Percentiles rank a stretch among this genome's conserved stretches.
Conservation (phyloP, 2,888 invertebrate species). For the Coremacera marginata region DNA sequence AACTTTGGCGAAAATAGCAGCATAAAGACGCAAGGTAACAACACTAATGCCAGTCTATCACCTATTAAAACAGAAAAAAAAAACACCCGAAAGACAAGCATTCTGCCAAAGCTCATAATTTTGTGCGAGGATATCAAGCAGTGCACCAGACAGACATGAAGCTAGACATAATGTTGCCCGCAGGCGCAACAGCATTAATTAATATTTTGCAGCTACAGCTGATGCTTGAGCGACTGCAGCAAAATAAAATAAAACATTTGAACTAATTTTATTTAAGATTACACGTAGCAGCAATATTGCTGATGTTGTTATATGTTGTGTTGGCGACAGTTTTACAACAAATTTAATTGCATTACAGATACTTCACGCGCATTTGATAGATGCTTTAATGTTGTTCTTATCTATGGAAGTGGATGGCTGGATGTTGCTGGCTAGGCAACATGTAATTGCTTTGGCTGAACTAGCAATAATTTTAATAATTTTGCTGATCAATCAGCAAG, state of each 20-base stretch:
- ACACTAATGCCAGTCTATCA: background rate
- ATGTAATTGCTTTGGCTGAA: background rate
- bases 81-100: background rate
- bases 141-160: background rate
- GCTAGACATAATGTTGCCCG: conserved; percentile 10
- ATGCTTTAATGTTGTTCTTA: background rate
- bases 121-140: background rate
- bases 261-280: conserved; percentile 26
- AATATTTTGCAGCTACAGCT: background rate
- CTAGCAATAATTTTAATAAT: background rate
- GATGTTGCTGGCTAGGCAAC: background rate
- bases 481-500: background rate
- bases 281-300: background rate
- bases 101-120: background rate
- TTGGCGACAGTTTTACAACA: background rate
- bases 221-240: background rate
- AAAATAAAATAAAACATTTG: conserved; percentile 13
- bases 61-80: background rate
- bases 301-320: conserved; percentile 1
- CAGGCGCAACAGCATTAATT: conserved; percentile 20
- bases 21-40: background rate
- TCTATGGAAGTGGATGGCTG: background rate
- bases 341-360: conserved; percentile 24
- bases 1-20: background rate
- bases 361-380: conserved; percentile 4